Evolutionary conservation across 1,140 invertebrate genomes (phyloP).

Genomic region (Ladona fulva): DNA sequence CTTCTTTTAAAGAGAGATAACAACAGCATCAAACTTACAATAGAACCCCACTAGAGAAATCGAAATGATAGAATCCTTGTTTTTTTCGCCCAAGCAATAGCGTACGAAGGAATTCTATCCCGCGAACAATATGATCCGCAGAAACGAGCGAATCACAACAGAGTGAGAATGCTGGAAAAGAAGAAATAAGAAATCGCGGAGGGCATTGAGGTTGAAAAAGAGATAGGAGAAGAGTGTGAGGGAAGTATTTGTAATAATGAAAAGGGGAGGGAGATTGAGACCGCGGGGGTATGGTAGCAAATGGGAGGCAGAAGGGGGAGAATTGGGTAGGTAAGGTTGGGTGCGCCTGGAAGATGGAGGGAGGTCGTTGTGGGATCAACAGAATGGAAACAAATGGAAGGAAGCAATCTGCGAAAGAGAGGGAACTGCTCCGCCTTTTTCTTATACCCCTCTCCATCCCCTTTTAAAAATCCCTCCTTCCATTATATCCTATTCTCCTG

Average conservation of each 20-base stretch:
- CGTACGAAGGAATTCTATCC: too few relatives aligned
- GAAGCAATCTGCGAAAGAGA: constrained; percentile 8
- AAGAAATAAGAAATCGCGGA: background rate
- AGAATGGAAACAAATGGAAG: constrained; percentile 9
- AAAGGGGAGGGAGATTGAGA: background rate
- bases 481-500: background rate
- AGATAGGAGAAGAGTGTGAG: background rate
- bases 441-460: background rate
- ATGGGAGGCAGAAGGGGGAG: background rate
- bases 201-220: background rate
- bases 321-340: background rate
- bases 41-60: too few relatives aligned
- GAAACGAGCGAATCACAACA: too few relatives aligned
- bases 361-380: constrained; percentile 2
- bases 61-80: too few relatives aligned
- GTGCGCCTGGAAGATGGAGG: background rate
- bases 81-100: too few relatives aligned
- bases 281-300: background rate
- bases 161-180: too few relatives aligned
- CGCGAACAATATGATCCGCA: too few relatives aligned
- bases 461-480: background rate
- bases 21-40: too few relatives aligned
- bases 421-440: background rate
- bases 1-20: too few relatives aligned
- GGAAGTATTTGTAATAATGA: background rate